A percentile compares a stretch with the other conserved stretches of the same genome.
These are phyloP conservation scores for Deilephila porcellus DNA, from an alignment of 2,888 invertebrate genomes.

Conservation along the genomic window DNA sequence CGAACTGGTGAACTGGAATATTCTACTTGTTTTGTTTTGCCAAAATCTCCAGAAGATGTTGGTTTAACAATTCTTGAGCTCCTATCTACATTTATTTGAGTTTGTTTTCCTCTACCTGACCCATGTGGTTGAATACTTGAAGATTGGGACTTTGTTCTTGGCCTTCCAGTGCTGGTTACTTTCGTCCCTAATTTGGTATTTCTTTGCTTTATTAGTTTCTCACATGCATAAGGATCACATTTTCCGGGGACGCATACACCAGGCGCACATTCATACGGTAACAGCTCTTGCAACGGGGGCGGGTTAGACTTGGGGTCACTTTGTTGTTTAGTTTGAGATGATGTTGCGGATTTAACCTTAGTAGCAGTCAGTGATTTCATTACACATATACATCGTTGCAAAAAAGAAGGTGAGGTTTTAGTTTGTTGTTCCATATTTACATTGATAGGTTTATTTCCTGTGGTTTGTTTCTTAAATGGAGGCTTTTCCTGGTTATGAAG, in stretches of 20 bases:
- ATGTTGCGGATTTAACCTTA: conserved; percentile 2
- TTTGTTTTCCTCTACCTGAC: conserved; percentile 36
- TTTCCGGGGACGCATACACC: conserved; percentile 53
- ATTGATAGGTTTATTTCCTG: not conserved
- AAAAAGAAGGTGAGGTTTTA: conserved; percentile 32
- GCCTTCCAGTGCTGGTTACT: conserved; percentile 36
- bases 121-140: conserved; percentile 37
- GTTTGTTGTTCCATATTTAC: conserved; percentile 27
- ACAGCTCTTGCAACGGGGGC: conserved; percentile 28
- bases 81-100: conserved; percentile 33
- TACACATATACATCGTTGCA: conserved; percentile 39
- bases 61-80: conserved; percentile 26
- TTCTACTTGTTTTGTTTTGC: not conserved
- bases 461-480: not conserved
- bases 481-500: conserved; percentile 35
- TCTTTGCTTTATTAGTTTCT: conserved; percentile 49
- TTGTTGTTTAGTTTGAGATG: conserved; percentile 6
- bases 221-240: conserved; percentile 53
- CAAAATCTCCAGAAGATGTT: conserved; percentile 15
- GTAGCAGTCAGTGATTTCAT: conserved; percentile 11
- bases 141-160: conserved; percentile 39
- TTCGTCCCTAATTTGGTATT: conserved; percentile 37
- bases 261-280: conserved; percentile 57
- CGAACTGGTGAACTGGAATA: conserved; percentile 26
- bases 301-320: not conserved